Base-by-base conservation (phyloP, 1,140 invertebrate species). In the Heliconius nattereri region DNA sequence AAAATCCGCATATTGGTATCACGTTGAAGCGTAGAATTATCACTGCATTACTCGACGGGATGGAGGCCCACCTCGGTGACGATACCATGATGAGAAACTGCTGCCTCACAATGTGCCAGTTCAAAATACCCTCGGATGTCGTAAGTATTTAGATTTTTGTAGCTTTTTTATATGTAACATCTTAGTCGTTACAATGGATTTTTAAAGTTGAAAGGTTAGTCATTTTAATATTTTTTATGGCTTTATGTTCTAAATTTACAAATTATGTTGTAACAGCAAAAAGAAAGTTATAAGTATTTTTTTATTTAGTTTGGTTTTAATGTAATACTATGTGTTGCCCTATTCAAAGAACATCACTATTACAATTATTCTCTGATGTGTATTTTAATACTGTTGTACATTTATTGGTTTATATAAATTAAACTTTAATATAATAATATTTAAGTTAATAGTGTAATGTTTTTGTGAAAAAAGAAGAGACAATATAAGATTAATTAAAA, bases 21-120 rank as follows among this genome's bases (percentile, higher is more conserved):
- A 96, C 96, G 85, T 95, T 98, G 70, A 98, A 98, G 89, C 95
- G 96, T 83, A 96, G 96, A 86, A 98, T 98, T 80, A 97, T 98
- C 49, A 96, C 96, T 13, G 97, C 97, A 0, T 92, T 98, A 23
- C 94, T 99, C 20, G 97, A 98, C 91, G 98, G 97, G n/a, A 99
- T 99, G 98, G 97, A 97, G 83, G 95, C 95, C 73, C 97, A 98
- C 89, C 95, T 96, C 84, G 95, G 96, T 73, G 98, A 99, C 90
- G 96, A 98, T 83, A 98, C 97, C 9, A 98, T 99, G 98, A 97
- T 99, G 96, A 95, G 98, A 75, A 99, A 99, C 95, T 98, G 98
- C 71, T 99, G 98, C 92, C 95, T 99, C 71, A 98, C 98, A 1
- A 95, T 99, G 7, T 99, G 98, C 88, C 98, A 99, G 93, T 99